phyloP scores from a whole-genome alignment of 2,888 invertebrate genomes.

The Elegia similella region DNA sequence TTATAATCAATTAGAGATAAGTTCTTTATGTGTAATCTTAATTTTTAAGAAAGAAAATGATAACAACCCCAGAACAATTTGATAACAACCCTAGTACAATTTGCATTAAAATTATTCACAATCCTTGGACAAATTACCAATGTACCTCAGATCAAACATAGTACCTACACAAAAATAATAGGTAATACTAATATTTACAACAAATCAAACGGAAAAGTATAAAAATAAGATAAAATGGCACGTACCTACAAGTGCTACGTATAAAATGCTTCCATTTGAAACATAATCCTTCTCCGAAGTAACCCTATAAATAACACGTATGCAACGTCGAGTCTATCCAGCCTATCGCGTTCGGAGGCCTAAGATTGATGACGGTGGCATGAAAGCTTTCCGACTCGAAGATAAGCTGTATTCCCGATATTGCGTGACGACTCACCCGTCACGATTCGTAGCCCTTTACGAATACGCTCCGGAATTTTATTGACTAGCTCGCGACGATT shows the following conservation, averaged over 20 bases:
- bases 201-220: no score
- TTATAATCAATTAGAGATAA: no score
- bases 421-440: slow-evolving; percentile 59
- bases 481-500: slow-evolving; percentile 39
- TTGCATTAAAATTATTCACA: no score
- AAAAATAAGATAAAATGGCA: neutral
- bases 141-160: no score
- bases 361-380: slow-evolving; percentile 60
- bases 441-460: slow-evolving; percentile 43
- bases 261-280: neutral
- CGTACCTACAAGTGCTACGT: neutral
- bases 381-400: slow-evolving; percentile 48
- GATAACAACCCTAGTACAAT: no score
- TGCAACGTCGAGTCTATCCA: slow-evolving; percentile 33
- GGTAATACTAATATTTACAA: no score
- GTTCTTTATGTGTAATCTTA: no score
- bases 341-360: slow-evolving; percentile 40
- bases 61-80: no score
- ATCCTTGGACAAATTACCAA: no score
- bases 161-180: no score
- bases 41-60: no score
- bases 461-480: slow-evolving; percentile 43
- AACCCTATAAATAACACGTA: slow-evolving; percentile 15
- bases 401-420: slow-evolving; percentile 57
- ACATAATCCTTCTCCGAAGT: neutral